Conservation (phyloP, 1,140 invertebrate species). For the Callitettix versicolor region DNA sequence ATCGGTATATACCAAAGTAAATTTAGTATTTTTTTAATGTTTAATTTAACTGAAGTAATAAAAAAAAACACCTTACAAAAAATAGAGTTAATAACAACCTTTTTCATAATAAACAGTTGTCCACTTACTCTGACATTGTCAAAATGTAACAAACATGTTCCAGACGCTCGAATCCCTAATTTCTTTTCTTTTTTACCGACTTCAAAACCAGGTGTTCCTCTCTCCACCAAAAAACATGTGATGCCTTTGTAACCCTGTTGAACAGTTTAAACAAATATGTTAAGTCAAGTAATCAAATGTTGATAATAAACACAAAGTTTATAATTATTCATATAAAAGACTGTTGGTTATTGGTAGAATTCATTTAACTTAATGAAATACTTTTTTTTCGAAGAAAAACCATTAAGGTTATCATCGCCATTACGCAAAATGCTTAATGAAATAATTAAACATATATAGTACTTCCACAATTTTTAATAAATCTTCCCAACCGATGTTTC, state of each 20-base stretch:
- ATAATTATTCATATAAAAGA: not conserved
- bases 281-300: not conserved
- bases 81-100: no score
- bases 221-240: conserved; percentile 76
- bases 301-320: not conserved
- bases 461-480: not conserved
- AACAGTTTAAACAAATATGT: no score
- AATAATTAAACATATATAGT: not conserved
- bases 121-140: conserved; percentile 77
- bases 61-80: no score
- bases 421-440: not conserved
- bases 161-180: conserved; percentile 78
- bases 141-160: conserved; percentile 85
- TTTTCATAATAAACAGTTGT: no score
- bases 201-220: conserved; percentile 74
- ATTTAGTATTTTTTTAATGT: no score
- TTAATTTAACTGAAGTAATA: no score
- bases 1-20: no score
- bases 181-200: conserved; percentile 92
- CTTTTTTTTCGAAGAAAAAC: no score
- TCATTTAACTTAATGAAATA: not conserved
- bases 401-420: no score
- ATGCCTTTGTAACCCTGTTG: conserved; percentile 29
- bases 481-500: no score
- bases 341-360: not conserved